Evolutionary conservation across 2,888 invertebrate genomes (phyloP).

Genomic region (Steinernema carpocapsae): DNA sequence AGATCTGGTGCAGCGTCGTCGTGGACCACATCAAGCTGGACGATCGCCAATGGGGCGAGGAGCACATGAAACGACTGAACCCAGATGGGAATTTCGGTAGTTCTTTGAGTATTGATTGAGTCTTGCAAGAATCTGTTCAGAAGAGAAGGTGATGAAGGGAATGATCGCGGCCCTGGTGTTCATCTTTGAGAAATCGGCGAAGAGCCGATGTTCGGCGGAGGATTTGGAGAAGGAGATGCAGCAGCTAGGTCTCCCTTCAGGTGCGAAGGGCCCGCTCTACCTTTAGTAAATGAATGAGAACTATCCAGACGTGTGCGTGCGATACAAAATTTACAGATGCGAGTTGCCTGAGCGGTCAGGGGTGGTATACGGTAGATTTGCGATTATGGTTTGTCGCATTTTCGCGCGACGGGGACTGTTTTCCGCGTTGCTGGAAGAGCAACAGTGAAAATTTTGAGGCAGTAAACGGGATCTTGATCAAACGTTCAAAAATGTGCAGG

Average conservation of each 20-base stretch:
- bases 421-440: too few species aligned
- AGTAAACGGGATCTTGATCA: too few species aligned
- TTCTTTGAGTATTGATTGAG: not conserved
- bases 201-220: conserved; percentile 46
- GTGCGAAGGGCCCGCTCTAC: conserved; percentile 36
- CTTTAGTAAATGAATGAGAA: too few species aligned
- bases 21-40: conserved; percentile 38
- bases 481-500: too few species aligned
- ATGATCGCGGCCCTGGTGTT: conserved; percentile 49
- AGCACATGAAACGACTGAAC: conserved; percentile 12
- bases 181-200: conserved; percentile 52
- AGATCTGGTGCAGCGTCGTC: conserved; percentile 38
- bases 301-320: too few species aligned
- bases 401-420: conserved; percentile 29
- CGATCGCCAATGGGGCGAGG: conserved; percentile 38
- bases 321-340: too few species aligned
- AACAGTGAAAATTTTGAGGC: too few species aligned
- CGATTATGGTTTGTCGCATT: too few species aligned
- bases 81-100: conserved; percentile 20
- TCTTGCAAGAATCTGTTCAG: conserved; percentile 33
- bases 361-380: not conserved
- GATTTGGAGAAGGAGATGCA: conserved; percentile 54
- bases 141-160: conserved; percentile 45
- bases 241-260: conserved; percentile 49
- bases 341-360: too few species aligned